Conservation (phyloP, 2,797 vertebrate species). For the Petrocephalus schoutedeni region DNA sequence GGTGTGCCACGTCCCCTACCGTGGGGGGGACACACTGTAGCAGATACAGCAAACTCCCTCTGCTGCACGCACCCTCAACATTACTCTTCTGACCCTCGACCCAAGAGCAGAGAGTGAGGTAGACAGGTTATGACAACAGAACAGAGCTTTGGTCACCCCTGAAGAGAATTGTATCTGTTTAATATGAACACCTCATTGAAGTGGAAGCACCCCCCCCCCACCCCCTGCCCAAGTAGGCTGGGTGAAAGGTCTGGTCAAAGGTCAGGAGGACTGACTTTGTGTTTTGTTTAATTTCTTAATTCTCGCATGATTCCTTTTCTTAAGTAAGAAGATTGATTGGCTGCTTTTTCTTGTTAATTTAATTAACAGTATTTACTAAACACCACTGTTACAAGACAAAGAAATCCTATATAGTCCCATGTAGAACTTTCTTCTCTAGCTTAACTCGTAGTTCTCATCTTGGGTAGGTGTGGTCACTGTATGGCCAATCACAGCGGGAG, state of each 20-base stretch:
- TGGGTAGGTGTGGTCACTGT: neutral
- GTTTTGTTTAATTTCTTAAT: neutral
- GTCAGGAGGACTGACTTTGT: neutral
- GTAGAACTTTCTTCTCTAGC: neutral
- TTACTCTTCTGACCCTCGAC: neutral
- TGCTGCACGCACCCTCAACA: neutral
- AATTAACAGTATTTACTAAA: neutral
- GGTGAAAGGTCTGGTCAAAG: neutral
- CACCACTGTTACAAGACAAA: neutral
- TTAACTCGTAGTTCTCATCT: neutral
- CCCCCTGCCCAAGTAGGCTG: neutral
- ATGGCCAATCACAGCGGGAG: neutral
- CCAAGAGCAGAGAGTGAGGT: neutral
- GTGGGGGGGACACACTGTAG: neutral
- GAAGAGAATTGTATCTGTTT: neutral
- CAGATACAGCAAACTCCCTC: neutral
- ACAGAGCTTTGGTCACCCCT: neutral
- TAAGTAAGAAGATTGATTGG: neutral
- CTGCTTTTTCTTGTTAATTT: neutral
- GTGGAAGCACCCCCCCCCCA: neutral
- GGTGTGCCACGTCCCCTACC: neutral
- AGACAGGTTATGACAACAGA: neutral
- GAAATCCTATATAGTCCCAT: neutral
- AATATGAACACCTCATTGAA: neutral
- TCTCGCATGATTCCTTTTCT: neutral